Percentiles rank a stretch among this genome's conserved stretches.
phyloP scores from a whole-genome alignment of 2,797 vertebrate genomes.

The Syndactyla subalaris region DNA sequence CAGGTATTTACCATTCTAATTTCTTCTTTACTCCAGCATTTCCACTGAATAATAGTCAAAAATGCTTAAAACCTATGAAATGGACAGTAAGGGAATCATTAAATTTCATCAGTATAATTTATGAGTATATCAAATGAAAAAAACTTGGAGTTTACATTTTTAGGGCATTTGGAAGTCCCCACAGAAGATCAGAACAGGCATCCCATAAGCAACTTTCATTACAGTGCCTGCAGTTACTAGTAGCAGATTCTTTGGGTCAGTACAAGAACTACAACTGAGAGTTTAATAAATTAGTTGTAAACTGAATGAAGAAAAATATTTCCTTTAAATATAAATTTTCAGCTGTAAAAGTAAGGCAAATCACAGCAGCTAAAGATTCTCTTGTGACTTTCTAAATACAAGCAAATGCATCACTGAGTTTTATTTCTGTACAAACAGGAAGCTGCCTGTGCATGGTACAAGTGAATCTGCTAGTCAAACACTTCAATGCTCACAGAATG shows the following conservation, averaged over 20 bases:
- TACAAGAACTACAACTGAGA: neutral
- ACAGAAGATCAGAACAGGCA: neutral
- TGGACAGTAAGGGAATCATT: neutral
- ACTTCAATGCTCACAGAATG: neutral
- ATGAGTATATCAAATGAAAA: neutral
- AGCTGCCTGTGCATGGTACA: neutral
- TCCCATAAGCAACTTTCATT: neutral
- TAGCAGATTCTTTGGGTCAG: neutral
- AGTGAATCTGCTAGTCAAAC: neutral
- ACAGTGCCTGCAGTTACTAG: neutral
- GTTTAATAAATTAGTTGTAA: neutral
- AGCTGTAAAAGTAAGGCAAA: neutral
- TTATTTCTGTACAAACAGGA: neutral
- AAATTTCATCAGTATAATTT: neutral
- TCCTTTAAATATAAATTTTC: neutral
- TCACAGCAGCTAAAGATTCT: neutral
- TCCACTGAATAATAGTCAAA: neutral
- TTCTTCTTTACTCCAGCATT: neutral
- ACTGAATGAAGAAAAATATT: neutral
- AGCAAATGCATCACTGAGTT: neutral
- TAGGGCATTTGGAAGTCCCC: neutral
- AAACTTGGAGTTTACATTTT: neutral
- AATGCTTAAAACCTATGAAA: neutral
- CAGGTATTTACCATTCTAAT: neutral
- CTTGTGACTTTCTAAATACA: neutral